Percentiles rank a stretch among this genome's conserved stretches.
Conservation (phyloP, 2,797 vertebrate species). For the Artibeus jamaicensis region DNA sequence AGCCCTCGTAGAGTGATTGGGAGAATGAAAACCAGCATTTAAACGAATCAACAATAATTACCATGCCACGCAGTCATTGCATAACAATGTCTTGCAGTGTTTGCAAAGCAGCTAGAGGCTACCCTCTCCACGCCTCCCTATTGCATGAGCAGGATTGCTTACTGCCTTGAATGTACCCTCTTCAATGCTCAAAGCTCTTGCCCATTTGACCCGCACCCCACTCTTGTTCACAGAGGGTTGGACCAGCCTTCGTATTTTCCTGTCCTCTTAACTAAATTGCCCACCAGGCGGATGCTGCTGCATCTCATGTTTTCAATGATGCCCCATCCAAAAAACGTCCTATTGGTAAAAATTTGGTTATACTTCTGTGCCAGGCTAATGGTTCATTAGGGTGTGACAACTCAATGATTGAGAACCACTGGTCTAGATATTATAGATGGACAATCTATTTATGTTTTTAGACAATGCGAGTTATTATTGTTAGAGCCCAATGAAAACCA, state of each 20-base stretch:
- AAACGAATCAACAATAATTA: constrained; percentile 67
- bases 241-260: not conserved
- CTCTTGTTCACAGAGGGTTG: not conserved
- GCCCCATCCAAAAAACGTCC: not conserved
- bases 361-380: not conserved
- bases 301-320: not conserved
- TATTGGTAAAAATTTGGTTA: not conserved
- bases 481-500: not conserved
- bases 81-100: constrained; percentile 34
- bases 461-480: not conserved
- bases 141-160: not conserved
- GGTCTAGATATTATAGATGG: not conserved
- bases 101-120: constrained; percentile 38
- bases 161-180: not conserved
- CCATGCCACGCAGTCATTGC: constrained; percentile 47
- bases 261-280: not conserved
- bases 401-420: not conserved
- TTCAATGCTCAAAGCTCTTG: not conserved
- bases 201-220: not conserved
- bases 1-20: constrained; percentile 49
- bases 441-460: not conserved
- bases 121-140: not conserved
- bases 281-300: not conserved
- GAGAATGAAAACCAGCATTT: constrained; percentile 66
- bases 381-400: not conserved